phyloP scores from a whole-genome alignment of 2,113 vertebrate genomes.

The Mesitornis unicolor region DNA sequence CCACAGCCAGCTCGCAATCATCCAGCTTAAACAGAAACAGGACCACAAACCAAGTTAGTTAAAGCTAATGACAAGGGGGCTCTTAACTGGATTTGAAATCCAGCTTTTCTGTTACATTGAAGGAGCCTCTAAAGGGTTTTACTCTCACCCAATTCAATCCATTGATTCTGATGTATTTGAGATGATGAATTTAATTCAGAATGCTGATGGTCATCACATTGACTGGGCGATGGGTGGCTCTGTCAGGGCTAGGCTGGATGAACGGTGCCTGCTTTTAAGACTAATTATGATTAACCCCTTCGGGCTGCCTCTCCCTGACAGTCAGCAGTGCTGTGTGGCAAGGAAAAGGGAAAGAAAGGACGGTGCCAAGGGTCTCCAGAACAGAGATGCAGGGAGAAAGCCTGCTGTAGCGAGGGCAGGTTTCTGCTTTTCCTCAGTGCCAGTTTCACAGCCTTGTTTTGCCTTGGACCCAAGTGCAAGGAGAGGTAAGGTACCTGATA shows the following conservation, averaged over 20 bases:
- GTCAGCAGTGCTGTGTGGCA: background rate
- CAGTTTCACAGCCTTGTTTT: background rate
- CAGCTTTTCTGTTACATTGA: background rate
- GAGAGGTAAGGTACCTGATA: background rate
- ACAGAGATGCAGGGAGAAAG: background rate
- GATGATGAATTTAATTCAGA: background rate
- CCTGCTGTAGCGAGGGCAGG: accelerated
- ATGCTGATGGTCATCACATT: background rate
- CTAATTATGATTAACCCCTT: background rate
- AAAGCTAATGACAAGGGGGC: background rate
- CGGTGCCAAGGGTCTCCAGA: background rate
- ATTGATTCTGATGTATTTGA: background rate
- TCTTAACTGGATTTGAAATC: background rate
- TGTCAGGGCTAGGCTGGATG: background rate
- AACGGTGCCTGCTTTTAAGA: background rate
- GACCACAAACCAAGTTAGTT: background rate
- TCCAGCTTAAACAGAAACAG: background rate
- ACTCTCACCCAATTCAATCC: background rate
- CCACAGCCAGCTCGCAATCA: background rate
- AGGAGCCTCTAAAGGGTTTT: background rate
- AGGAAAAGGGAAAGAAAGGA: background rate
- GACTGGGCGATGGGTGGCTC: background rate
- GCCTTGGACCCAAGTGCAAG: background rate
- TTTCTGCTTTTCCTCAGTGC: background rate
- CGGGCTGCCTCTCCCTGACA: background rate